Conservation (phyloP, 2,113 vertebrate species). For the Potamarius usumacintae region DNA sequence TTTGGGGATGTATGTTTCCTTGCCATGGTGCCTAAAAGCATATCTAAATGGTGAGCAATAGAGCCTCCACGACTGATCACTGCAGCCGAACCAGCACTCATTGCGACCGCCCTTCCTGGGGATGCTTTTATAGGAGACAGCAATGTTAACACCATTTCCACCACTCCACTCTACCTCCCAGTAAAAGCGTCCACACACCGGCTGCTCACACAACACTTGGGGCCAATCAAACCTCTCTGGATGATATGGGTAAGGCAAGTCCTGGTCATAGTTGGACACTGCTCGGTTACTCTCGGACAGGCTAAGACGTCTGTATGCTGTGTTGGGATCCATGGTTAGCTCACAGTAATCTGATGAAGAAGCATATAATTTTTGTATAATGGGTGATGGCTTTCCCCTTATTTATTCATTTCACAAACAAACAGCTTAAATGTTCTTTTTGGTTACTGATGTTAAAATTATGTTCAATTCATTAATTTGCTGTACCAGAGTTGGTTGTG, state of each 20-base stretch:
- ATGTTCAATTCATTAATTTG: too few species aligned
- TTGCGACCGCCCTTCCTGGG: neutral
- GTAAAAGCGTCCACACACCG: conserved; percentile 27
- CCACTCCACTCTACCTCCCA: conserved; percentile 50
- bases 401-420: too few species aligned
- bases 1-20: conserved; percentile 27
- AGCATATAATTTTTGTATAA: neutral
- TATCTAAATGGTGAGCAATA: conserved; percentile 40
- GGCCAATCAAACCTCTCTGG: conserved; percentile 40
- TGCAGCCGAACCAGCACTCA: conserved; percentile 36
- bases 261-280: conserved; percentile 23
- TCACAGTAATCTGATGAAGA: conserved; percentile 32
- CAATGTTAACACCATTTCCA: conserved; percentile 28
- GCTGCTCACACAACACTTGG: conserved; percentile 44
- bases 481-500: too few species aligned
- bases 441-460: too few species aligned
- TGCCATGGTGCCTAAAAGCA: conserved; percentile 34
- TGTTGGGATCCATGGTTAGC: conserved; percentile 44
- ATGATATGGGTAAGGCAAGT: conserved; percentile 39
- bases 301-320: conserved; percentile 29
- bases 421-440: too few species aligned
- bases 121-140: conserved; percentile 35
- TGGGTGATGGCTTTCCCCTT: neutral
- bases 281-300: conserved; percentile 14
- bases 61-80: conserved; percentile 46